Evolutionary conservation across 2,888 invertebrate species (phyloP), one percentile per base, ranked within the genome.

Genomic region (Drosophila percnosoma): DNA sequence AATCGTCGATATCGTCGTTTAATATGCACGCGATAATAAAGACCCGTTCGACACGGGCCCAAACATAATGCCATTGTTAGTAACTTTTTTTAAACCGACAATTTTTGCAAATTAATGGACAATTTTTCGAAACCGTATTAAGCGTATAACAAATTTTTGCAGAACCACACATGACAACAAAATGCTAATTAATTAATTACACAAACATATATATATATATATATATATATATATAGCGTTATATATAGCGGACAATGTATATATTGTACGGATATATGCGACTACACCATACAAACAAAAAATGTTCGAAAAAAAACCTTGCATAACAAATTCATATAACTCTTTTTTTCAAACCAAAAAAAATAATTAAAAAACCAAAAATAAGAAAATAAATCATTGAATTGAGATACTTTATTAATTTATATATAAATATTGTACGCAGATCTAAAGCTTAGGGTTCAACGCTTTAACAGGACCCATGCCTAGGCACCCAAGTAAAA

Each of bases 311-410:
- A 90, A 91, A 92, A 92, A 92, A 91, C 84, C 91, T 92, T 92
- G 92, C 92, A 92, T 92, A 92, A 92, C 92, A 92, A 92, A 92
- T 92, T 92, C 92, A 92, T 92, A 88, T 90, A 83, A 90, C 71
- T 92, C 89, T 85, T 91, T 80, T 83, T 82, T 83, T 72, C 60
- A 71, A 87, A 71, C 63, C 76, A 81, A 88, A 78, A 83, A 77
- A 82, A 78, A 58, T 48, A 51, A 64, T 36, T 75, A 49, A 61
- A 69, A 55, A 29, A 58, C 52, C 34, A 59, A 55, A 40, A 73
- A 52, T 38, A 72, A 72, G 64, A 69, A 61, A 71, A 71, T 73
- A 49, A 53, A 55, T 65, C 38, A 67, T 75, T 45, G 53, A 67
- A 73, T 63, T 68, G 33, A 75, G 58, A 71, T 58, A 77, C 60